Base-by-base conservation (phyloP, 1,140 invertebrate species). In the Caenorhabditis latens region DNA sequence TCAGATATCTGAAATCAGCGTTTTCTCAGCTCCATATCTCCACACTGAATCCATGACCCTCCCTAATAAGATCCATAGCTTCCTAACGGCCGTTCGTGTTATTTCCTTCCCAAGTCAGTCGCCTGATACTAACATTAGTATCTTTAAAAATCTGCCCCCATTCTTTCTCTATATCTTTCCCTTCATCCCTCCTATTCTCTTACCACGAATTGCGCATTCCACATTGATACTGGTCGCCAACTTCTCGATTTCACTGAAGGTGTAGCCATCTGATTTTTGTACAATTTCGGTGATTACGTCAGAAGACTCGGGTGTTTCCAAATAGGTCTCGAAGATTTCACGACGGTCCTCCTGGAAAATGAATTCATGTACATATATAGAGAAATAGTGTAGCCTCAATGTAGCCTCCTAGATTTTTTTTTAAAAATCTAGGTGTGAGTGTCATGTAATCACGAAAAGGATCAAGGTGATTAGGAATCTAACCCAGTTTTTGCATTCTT, bases 201-300 rank as follows among this genome's bases (percentile, higher is more conserved):
- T n/a, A 79, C 71, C 71, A 53, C 46, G 14, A 11, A 79, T 79
- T 5, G 71, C 71, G 14, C 71, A 79, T 50, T 79, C 71, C 1
- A 79, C 71, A 50, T 79, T 79, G 16, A 79, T 79, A 79, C 46
- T 79, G 9, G 46, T 53, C 43, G 71, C 43, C 46, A 79, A 79
- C 13, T 79, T 79, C 24, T 79, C 71, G 53, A 79, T 79, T 24
- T 79, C 71, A 84, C 57, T 57, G 55, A 58, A 57, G 3, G 16
- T 58, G 82, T 58, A 61, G 24, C 82, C 53, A 84, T 61, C 53
- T 32, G 82, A 84, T 16, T 61, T 84, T 58, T 84, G 21, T 14
- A 61, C 82, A n/a, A 61, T 84, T n/a, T 84, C 82, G 14, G 16
- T 58, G 7, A 79, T 79, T 5, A 79, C 46, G n/a, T 79, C 71